Evolutionary conservation across 2,113 vertebrate species (phyloP), one percentile per base, ranked within the genome.

Genomic region (Cebus imitator): DNA sequence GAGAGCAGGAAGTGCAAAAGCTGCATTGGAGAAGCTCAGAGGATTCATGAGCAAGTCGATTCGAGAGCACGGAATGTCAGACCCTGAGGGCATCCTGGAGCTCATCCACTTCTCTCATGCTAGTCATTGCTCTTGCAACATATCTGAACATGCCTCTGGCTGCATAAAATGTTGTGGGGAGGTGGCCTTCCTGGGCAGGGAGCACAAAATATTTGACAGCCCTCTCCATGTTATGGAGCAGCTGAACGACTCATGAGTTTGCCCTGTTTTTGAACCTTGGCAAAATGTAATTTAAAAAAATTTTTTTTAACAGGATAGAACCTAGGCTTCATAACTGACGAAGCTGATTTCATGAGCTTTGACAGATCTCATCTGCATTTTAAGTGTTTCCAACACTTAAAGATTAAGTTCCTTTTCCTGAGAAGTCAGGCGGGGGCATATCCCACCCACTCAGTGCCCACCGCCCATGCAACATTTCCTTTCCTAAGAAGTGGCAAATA

Each of bases 391-490:
- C 23, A 25, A 8, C 32, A 9, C 25, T 61, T 92, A 12, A 64
- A 73, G 57, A 14, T 64, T 64, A 50, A 83, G 18, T 18, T 25
- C 20, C 43, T 66, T 52, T 27, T 57, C 43, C 32, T 4, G 35
- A 37, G 52, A 82, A 48, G 25, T 55, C 6, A 0, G 10, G n/a
- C 2, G 3, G 66, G 55, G 30, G 5, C 0, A 0, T 5, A 48
- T 8, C 45, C 66, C 5, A 32, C 11, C 12, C 3, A 1, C 35
- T 27, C 12, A 0, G 8, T 35, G 48, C 30, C 75, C 8, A 20
- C 6, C 16, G 78, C 48, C 84, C 23, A 50, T 14, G 0, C 40
- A 21, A 5, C 25, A 25, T 70, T 90, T 66, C 17, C 43, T 61
- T 73, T 88, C 7, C 45, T 73, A 45, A 72, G 57, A 91, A 52